Percentiles rank a stretch among this genome's conserved stretches.
Evolutionary conservation across 2,113 vertebrate species (phyloP).

Genomic region (Willisornis vidua): DNA sequence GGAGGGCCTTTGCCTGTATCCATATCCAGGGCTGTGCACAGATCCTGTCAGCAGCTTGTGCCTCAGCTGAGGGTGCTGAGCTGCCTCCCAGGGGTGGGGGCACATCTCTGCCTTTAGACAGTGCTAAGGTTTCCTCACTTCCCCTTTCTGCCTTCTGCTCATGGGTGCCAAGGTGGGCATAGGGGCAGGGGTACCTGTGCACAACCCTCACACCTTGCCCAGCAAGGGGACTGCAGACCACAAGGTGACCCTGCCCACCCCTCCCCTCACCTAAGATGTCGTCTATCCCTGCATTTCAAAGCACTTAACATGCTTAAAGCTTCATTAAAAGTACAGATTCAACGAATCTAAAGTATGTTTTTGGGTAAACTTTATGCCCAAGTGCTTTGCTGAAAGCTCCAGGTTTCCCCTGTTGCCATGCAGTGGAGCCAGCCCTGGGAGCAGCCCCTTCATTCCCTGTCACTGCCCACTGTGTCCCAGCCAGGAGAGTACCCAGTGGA

Average conservation of each 20-base stretch:
- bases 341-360: not conserved
- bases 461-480: not conserved
- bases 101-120: not conserved
- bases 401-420: not conserved
- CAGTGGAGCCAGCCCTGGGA: not conserved
- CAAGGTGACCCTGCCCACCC: not conserved
- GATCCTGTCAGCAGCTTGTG: not conserved
- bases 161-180: not conserved
- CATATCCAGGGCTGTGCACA: not conserved
- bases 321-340: not conserved
- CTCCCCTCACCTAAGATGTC: too few species aligned
- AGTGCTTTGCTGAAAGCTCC: not conserved
- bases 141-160: not conserved
- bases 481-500: not conserved
- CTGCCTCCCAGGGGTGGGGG: not conserved
- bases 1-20: fast-evolving
- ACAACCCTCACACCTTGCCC: fast-evolving
- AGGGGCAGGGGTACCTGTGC: not conserved
- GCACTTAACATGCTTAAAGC: not conserved
- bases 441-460: fast-evolving
- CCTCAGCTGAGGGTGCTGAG: not conserved
- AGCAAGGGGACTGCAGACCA: not conserved
- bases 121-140: fast-evolving
- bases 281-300: not conserved
- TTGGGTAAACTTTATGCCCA: not conserved